Evolutionary conservation across 2,113 vertebrate genomes (phyloP), one percentile per base, ranked within the genome.

Genomic region (Bothrops jararaca): DNA sequence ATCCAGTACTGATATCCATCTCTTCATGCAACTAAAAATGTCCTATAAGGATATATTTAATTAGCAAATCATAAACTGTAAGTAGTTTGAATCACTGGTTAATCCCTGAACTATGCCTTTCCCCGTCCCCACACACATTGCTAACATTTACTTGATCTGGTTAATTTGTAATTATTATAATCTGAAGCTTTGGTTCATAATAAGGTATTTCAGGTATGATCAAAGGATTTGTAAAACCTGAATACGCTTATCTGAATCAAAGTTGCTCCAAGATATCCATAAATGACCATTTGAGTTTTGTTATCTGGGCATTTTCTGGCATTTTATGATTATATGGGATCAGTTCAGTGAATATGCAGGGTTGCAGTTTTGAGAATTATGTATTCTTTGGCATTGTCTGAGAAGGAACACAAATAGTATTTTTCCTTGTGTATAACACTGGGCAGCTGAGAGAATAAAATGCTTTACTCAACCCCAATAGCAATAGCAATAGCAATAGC

Each of bases 31-130:
- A 64, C 15, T 4, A 23, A 45, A 89, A 6, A 52, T 87, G 12
- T 64, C 8, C 1, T 92, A 52, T n/a, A 91, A 92, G 94, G 85
- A 60, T 6, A 90, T 87, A 93, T 91, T 45, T 91, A 90, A 88
- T 52, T 20, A 42, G 3, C 85, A 91, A 90, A 7, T 80, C 11
- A 92, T 15, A 60, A 91, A 86, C 5, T 5, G 12, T n/a, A 85
- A 91, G 90, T 22, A 34, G 34, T 74, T 60, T 22, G 92, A 89
- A 10, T 39, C 8, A 1, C 52, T 91, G 58, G 69, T 88, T 29
- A 86, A 91, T 86, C 15, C 53, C 12, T 52, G 23, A 53, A 57
- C 69, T 20, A 50, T 39, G 15, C 18, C 2, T 10, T 10, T 15
- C 0, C 4, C 3, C 3, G 0, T 18, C 56, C 69, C 39, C 54